Evolutionary conservation across 2,797 vertebrate genomes (phyloP), one percentile per base, ranked within the genome.

Genomic region (Pseudopleuronectes americanus): DNA sequence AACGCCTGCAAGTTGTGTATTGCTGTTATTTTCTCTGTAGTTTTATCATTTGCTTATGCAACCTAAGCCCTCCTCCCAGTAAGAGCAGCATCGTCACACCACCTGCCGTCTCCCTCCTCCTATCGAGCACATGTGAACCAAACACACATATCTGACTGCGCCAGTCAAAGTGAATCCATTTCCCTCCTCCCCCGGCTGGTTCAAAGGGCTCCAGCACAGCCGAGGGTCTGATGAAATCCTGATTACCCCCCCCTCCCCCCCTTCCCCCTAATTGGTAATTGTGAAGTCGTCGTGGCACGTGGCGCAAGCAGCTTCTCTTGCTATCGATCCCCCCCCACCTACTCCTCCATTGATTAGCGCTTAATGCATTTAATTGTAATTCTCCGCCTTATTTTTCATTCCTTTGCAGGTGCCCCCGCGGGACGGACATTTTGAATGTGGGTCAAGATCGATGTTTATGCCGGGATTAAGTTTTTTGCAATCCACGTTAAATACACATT

Each of bases 301-400:
- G 71, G 56, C 21, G 45, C 10, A 51, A 54, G 47, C 71, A 59
- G 76, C 80, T 55, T 80, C 70, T 78, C 70, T 49, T 9, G 9
- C 71, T 41, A 85, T 87, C 23, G 78, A 86, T 74, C 38, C 49
- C 68, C 41, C 43, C 6, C 16, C 75, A 47, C 59, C 70, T 28
- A 58, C 59, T 68, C 74, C 0, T 22, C 71, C 45, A 84, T 90
- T 74, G 84, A 88, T 90, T 89, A 77, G 57, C 43, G 38, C 76
- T 89, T 89, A 76, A 88, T 87, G 64, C 61, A 70, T 89, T 86
- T 84, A 80, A 90, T 86, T 74, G 60, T 74, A 74, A 87, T 89
- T 73, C 77, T 87, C 47, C 55, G 12, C 53, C 56, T 61, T 71
- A 59, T 79, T 67, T 31, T 31, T 74, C 56, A 64, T 76, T 57